phyloP scores from a whole-genome alignment of 2,113 vertebrate genomes.

The Odocoileus virginianus region DNA sequence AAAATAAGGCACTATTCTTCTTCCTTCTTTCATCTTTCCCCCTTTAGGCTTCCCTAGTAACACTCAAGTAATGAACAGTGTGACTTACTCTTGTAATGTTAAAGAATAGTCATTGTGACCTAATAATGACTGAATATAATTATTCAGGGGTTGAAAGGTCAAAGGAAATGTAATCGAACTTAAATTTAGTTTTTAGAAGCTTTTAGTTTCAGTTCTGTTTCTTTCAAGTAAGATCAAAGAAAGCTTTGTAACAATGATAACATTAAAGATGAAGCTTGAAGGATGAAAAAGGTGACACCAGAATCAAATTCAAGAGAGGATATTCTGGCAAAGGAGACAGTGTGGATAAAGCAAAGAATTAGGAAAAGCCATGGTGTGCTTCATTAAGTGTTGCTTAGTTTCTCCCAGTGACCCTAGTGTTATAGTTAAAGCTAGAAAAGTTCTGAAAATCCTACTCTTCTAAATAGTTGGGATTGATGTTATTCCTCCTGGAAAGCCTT shows the following conservation, averaged over 20 bases:
- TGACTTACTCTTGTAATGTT: not conserved
- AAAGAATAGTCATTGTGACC: not conserved
- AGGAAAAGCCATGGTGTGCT: not conserved
- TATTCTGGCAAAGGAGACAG: not conserved
- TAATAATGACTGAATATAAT: not conserved
- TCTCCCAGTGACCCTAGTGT: not conserved
- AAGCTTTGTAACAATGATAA: not conserved
- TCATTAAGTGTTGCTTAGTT: not conserved
- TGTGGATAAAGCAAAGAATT: not conserved
- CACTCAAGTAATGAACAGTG: not conserved
- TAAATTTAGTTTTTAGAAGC: not conserved
- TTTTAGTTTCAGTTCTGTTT: not conserved
- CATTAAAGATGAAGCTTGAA: not conserved
- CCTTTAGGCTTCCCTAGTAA: not conserved
- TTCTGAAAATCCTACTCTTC: not conserved
- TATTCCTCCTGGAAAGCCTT: not conserved
- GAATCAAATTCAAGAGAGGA: not conserved
- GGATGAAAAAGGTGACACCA: not conserved
- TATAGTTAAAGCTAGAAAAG: not conserved
- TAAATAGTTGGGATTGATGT: not conserved
- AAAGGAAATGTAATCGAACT: not conserved
- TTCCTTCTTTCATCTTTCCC: not conserved
- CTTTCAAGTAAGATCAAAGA: not conserved
- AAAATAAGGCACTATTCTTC: not conserved
- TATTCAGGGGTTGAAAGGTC: not conserved